phyloP scores from a whole-genome alignment of 2,888 invertebrate genomes.

The Cosmorhoe ocellata region DNA sequence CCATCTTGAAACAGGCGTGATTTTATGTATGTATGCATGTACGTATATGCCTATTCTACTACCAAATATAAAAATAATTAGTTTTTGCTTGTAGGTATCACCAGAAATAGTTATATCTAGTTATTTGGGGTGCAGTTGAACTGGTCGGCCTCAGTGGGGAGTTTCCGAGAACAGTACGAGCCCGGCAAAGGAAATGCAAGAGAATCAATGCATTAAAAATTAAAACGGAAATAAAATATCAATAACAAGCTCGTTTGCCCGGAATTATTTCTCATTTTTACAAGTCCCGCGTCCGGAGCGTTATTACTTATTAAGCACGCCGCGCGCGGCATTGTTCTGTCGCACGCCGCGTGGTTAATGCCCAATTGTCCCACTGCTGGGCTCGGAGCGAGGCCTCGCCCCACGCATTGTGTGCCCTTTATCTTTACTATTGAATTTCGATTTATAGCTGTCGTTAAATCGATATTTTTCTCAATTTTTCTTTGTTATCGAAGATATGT shows the following conservation, averaged over 20 bases:
- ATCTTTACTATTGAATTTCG: conserved; percentile 52
- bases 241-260: conserved; percentile 72
- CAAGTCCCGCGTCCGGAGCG: conserved; percentile 33
- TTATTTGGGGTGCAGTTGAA: too few species aligned
- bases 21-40: too few species aligned
- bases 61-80: too few species aligned
- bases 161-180: too few species aligned
- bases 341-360: conserved; percentile 66
- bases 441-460: conserved; percentile 57
- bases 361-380: conserved; percentile 56
- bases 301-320: conserved; percentile 58
- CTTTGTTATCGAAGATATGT: conserved; percentile 38
- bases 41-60: too few species aligned
- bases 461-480: conserved; percentile 52
- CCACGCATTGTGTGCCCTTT: conserved; percentile 38
- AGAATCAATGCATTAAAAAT: conserved; percentile 21
- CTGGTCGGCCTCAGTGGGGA: too few species aligned
- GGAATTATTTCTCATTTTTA: conserved; percentile 54
- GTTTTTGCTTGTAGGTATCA: too few species aligned
- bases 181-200: conserved; percentile 6
- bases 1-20: too few species aligned
- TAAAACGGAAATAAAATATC: conserved; percentile 58
- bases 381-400: conserved; percentile 34
- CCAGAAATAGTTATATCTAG: too few species aligned
- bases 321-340: conserved; percentile 60